Percentiles rank a stretch among this genome's conserved stretches.
phyloP scores from a whole-genome alignment of 2,797 vertebrate species.

The Lepus oiostolus region DNA sequence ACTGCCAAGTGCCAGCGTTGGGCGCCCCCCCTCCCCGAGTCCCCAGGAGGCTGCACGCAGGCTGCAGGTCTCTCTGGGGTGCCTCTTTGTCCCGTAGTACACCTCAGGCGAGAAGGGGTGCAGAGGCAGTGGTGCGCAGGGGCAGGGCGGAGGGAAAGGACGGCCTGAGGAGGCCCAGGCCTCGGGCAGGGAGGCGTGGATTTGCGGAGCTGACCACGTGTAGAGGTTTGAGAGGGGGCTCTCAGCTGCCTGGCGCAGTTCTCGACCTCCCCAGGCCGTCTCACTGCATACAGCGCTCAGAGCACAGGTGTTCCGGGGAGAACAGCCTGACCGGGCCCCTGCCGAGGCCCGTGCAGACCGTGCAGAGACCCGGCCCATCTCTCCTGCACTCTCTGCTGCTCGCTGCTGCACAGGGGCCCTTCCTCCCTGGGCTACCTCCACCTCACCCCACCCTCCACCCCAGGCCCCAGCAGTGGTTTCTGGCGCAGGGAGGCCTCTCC shows the following conservation, averaged over 20 bases:
- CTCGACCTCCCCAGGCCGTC: neutral
- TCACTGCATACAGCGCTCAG: neutral
- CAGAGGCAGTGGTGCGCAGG: neutral
- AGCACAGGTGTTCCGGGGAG: no score
- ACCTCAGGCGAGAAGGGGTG: neutral
- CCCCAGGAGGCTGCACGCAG: neutral
- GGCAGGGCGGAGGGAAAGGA: neutral
- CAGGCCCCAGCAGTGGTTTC: neutral
- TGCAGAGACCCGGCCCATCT: neutral
- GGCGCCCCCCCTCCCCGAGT: neutral
- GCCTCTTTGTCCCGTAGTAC: neutral
- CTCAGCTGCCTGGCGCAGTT: neutral
- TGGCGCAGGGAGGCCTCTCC: neutral
- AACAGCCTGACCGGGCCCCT: no score
- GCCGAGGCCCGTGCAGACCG: neutral
- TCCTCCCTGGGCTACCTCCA: accelerated
- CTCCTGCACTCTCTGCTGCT: neutral
- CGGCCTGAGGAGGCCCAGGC: no score
- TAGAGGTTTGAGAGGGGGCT: neutral
- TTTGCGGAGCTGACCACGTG: neutral
- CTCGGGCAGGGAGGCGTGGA: no score
- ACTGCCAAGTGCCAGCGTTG: neutral
- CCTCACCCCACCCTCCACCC: neutral
- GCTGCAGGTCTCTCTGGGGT: neutral
- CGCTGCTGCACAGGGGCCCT: neutral